phyloP scores from a whole-genome alignment of 2,888 invertebrate species.

The Glaucopsyche alexis region DNA sequence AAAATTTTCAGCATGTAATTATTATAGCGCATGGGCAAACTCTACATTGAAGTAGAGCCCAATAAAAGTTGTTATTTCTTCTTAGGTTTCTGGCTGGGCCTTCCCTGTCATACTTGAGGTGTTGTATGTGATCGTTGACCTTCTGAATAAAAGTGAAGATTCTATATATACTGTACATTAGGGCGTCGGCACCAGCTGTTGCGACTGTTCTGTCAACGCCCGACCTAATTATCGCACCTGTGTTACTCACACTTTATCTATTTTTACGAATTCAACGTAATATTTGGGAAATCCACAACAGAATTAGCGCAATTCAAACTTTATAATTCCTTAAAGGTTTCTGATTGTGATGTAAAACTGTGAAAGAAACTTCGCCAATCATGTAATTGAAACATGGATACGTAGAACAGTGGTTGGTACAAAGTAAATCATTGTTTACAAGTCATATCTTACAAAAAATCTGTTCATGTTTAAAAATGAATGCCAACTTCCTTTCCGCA shows the following conservation, averaged over 20 bases:
- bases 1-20: too few relatives aligned
- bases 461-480: conserved; percentile 16
- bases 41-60: too few relatives aligned
- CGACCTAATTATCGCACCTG: conserved; percentile 56
- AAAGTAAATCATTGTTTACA: conserved; percentile 3
- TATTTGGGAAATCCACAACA: not conserved
- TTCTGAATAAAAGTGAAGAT: conserved; percentile 54
- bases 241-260: conserved; percentile 45
- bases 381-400: too few relatives aligned
- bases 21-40: too few relatives aligned
- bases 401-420: not conserved
- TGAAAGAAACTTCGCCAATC: too few relatives aligned
- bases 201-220: conserved; percentile 50
- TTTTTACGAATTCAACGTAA: conserved; percentile 30
- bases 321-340: too few relatives aligned
- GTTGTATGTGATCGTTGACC: conserved; percentile 30
- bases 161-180: conserved; percentile 51
- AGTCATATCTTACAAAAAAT: conserved; percentile 13
- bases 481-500: conserved; percentile 14
- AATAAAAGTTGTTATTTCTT: not conserved
- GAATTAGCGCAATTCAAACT: not conserved
- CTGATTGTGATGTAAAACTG: too few relatives aligned
- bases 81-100: not conserved
- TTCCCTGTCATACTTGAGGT: not conserved
- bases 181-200: conserved; percentile 48